Conservation (phyloP, 2,888 invertebrate genomes). For the Agrotis ipsilon region DNA sequence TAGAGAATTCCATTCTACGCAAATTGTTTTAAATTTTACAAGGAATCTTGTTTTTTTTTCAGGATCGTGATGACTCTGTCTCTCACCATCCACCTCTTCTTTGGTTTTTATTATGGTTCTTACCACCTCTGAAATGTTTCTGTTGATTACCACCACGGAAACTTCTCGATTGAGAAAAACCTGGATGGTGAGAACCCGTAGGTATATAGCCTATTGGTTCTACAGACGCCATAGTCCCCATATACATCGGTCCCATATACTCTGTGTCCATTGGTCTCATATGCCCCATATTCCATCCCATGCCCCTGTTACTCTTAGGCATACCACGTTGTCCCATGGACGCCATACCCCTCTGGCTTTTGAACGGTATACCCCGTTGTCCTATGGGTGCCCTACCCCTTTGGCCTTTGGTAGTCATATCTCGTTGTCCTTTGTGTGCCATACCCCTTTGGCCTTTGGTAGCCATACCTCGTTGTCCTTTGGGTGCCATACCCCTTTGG, state of each 20-base stretch:
- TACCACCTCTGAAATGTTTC: constrained; percentile 8
- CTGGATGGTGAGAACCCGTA: background rate
- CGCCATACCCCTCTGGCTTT: background rate
- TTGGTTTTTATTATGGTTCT: background rate
- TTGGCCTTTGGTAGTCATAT: background rate
- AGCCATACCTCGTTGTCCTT: background rate
- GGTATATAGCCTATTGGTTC: background rate
- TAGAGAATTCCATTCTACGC: background rate
- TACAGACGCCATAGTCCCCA: background rate
- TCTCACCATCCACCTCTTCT: background rate
- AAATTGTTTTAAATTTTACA: background rate
- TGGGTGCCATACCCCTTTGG: background rate
- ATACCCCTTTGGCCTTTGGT: background rate
- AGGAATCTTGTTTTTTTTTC: background rate
- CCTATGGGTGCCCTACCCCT: background rate
- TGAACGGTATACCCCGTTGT: background rate
- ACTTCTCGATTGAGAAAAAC: constrained; percentile 12
- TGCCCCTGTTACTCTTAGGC: background rate
- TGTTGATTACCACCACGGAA: background rate
- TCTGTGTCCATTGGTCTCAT: background rate
- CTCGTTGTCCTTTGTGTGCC: background rate
- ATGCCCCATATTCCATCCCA: background rate
- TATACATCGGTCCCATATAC: background rate
- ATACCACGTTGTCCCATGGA: background rate
- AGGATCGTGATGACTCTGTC: background rate